phyloP scores from a whole-genome alignment of 2,888 invertebrate genomes.

The Drosophila mayaguana region DNA sequence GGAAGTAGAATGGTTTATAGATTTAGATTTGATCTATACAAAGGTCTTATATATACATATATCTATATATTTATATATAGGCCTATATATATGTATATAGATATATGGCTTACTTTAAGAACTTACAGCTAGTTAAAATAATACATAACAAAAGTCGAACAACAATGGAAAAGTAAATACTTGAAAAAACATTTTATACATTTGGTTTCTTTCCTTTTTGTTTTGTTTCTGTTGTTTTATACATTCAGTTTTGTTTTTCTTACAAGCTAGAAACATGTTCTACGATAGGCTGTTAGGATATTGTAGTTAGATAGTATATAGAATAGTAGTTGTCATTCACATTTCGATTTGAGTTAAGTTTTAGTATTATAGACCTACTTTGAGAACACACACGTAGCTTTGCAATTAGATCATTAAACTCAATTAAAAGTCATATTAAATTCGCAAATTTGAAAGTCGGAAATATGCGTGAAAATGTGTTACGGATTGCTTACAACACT shows the following conservation, averaged over 20 bases:
- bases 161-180: conserved; percentile 41
- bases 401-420: conserved; percentile 15
- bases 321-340: conserved; percentile 53
- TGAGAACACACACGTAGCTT: conserved; percentile 73
- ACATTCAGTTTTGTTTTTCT: conserved; percentile 54
- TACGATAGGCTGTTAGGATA: conserved; percentile 56
- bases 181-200: conserved; percentile 65
- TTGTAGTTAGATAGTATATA: conserved; percentile 42
- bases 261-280: conserved; percentile 65
- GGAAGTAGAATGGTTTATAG: conserved; percentile 74
- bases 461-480: conserved; percentile 33
- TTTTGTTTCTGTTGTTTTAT: neutral
- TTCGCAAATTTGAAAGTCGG: conserved; percentile 17
- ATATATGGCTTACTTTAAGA: conserved; percentile 29
- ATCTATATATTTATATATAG: conserved; percentile 16
- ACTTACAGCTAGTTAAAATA: conserved; percentile 30
- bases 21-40: conserved; percentile 62
- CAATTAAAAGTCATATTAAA: conserved; percentile 9
- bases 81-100: conserved; percentile 30
- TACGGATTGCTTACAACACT: conserved; percentile 32
- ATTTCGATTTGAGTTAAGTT: conserved; percentile 38
- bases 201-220: conserved; percentile 9
- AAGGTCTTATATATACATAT: conserved; percentile 40
- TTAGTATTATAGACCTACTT: conserved; percentile 47
- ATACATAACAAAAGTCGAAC: conserved; percentile 26